These are phyloP conservation scores for Cydia strobilella DNA, from an alignment of 1,140 invertebrate genomes.

Conservation along the genomic window DNA sequence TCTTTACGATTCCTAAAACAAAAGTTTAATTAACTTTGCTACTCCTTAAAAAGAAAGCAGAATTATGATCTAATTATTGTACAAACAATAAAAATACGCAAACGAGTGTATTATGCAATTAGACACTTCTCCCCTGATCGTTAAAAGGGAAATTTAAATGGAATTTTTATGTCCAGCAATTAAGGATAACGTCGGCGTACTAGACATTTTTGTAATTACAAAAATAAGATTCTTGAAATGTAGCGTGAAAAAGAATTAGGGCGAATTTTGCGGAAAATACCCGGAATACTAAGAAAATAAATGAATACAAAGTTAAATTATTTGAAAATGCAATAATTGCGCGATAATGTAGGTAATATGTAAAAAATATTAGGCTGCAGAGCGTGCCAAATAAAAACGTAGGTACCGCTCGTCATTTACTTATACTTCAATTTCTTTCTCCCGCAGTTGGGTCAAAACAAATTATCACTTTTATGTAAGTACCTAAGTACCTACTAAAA, in stretches of 20 bases:
- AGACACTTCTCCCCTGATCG: conserved; percentile 76
- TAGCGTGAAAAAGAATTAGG: conserved; percentile 80
- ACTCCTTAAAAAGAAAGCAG: conserved; percentile 66
- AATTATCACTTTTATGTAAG: no score
- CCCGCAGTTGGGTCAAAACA: no score
- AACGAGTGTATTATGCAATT: conserved; percentile 81
- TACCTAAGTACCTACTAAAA: no score
- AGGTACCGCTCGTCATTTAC: no score
- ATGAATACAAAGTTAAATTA: neutral
- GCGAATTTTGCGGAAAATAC: conserved; percentile 70
- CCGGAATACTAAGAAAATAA: conserved; percentile 53
- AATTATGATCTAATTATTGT: conserved; percentile 79
- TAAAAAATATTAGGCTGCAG: no score
- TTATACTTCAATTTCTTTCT: no score
- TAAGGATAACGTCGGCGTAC: conserved; percentile 79
- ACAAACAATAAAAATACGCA: conserved; percentile 79
- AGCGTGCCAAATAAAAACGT: no score
- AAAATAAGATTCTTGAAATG: conserved; percentile 80
- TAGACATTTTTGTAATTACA: conserved; percentile 81
- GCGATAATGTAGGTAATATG: no score
- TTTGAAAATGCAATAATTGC: neutral
- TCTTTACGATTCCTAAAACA: conserved; percentile 60
- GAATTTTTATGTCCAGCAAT: conserved; percentile 80
- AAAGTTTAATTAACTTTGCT: conserved; percentile 69
- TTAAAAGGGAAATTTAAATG: conserved; percentile 81